Percentiles rank a stretch among this genome's conserved stretches.
These are phyloP conservation scores for Catharus bicknelli DNA, from an alignment of 2,113 vertebrate species.

Conservation along the genomic window DNA sequence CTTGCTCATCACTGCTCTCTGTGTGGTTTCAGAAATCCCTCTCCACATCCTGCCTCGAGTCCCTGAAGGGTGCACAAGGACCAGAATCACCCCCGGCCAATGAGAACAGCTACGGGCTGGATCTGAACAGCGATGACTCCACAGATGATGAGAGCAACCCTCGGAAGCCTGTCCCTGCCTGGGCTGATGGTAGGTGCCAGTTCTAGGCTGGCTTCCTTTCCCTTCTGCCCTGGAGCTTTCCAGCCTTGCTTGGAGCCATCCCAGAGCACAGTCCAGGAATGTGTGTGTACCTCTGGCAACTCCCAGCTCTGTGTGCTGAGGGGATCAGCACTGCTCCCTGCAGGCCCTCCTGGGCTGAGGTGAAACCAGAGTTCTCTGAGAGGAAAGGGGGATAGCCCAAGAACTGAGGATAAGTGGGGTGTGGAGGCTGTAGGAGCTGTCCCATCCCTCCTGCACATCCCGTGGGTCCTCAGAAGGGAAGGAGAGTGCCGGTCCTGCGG, in stretches of 20 bases:
- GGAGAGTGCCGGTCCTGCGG: fast-evolving
- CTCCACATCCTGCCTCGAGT: slow-evolving; percentile 74
- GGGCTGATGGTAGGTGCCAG: slow-evolving; percentile 83
- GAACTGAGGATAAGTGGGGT: fast-evolving
- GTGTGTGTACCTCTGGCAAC: fast-evolving
- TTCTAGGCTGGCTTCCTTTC: neutral
- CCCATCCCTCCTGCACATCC: neutral
- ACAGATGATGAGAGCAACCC: slow-evolving; percentile 92
- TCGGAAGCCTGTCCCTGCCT: slow-evolving; percentile 88
- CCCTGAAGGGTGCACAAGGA: slow-evolving; percentile 59
- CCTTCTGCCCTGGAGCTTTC: neutral
- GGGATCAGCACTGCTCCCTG: fast-evolving
- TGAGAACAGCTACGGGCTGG: slow-evolving; percentile 89
- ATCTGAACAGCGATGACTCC: slow-evolving; percentile 93
- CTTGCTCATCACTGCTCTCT: neutral
- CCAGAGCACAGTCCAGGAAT: fast-evolving
- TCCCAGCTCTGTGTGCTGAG: fast-evolving
- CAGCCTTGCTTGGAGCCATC: neutral
- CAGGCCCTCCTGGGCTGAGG: fast-evolving
- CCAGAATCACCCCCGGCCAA: neutral
- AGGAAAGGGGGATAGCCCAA: fast-evolving
- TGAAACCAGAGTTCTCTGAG: too few species aligned
- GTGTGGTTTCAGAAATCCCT: slow-evolving; percentile 64
- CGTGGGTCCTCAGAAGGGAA: fast-evolving
- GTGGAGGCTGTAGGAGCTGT: fast-evolving